Conservation (phyloP, 2,113 vertebrate species). For the Petaurus breviceps region DNA sequence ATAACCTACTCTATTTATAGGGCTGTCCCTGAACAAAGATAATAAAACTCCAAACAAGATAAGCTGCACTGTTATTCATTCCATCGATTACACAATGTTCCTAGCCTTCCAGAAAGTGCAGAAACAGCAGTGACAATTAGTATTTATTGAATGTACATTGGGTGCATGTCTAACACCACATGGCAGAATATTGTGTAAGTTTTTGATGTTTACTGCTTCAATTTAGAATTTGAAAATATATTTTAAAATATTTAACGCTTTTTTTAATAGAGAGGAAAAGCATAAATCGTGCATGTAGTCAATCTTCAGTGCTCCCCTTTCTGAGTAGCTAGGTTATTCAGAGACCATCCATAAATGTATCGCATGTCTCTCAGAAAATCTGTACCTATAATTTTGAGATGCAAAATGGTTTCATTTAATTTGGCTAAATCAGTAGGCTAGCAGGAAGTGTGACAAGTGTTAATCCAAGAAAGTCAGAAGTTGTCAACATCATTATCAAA, state of each 20-base stretch:
- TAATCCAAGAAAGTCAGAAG: neutral
- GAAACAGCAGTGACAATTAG: slow-evolving; percentile 65
- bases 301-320: slow-evolving; percentile 48
- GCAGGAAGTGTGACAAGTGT: neutral
- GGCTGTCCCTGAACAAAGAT: slow-evolving; percentile 23
- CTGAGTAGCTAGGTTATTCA: slow-evolving; percentile 20
- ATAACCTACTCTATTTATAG: slow-evolving; percentile 7
- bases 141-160: slow-evolving; percentile 51
- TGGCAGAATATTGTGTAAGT: slow-evolving; percentile 51
- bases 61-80: slow-evolving; percentile 59
- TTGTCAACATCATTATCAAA: neutral
- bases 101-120: neutral
- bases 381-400: slow-evolving; percentile 17
- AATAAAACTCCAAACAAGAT: slow-evolving; percentile 50
- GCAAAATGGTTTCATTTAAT: slow-evolving; percentile 24
- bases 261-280: slow-evolving; percentile 44
- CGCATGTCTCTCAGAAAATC: slow-evolving; percentile 2
- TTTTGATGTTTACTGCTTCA: slow-evolving; percentile 54
- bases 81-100: slow-evolving; percentile 66
- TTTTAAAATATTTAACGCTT: slow-evolving; percentile 26
- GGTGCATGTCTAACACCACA: slow-evolving; percentile 28
- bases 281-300: neutral
- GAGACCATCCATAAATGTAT: slow-evolving; percentile 18
- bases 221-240: slow-evolving; percentile 39
- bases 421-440: slow-evolving; percentile 23